These are phyloP conservation scores for Drosophila kanekoi DNA, from an alignment of 2,888 invertebrate species.

Conservation along the genomic window DNA sequence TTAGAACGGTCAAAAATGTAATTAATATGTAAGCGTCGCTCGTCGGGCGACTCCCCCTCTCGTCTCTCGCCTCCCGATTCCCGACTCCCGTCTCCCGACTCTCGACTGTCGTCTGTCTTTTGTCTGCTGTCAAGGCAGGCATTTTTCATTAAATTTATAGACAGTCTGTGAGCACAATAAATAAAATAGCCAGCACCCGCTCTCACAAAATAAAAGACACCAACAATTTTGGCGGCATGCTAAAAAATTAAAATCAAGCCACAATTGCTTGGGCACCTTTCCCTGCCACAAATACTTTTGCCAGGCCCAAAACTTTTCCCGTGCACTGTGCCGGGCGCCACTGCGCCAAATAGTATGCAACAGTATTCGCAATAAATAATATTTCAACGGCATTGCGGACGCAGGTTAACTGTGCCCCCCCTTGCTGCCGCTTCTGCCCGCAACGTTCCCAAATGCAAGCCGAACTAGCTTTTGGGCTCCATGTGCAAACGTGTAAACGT, in stretches of 20 bases:
- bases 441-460: not conserved
- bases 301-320: not conserved
- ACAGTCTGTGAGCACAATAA: slow-evolving; percentile 51
- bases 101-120: slow-evolving; percentile 20
- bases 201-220: slow-evolving; percentile 9
- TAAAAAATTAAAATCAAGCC: slow-evolving; percentile 60
- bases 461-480: slow-evolving; percentile 18
- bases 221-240: slow-evolving; percentile 23
- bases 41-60: slow-evolving; percentile 1
- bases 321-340: slow-evolving; percentile 29
- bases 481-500: slow-evolving; percentile 51
- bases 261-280: slow-evolving; percentile 28
- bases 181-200: slow-evolving; percentile 29
- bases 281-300: slow-evolving; percentile 6
- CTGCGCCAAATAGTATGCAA: slow-evolving; percentile 71
- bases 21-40: slow-evolving; percentile 61
- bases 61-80: no score
- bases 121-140: slow-evolving; percentile 46
- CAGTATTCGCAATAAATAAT: slow-evolving; percentile 71
- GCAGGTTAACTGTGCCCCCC: slow-evolving; percentile 47
- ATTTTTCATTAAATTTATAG: slow-evolving; percentile 68
- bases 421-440: not conserved
- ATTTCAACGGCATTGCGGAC: slow-evolving; percentile 73
- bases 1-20: slow-evolving; percentile 70
- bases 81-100: not conserved